Base-by-base conservation (phyloP, 2,888 invertebrate genomes). In the Patella ulyssiponensis region DNA sequence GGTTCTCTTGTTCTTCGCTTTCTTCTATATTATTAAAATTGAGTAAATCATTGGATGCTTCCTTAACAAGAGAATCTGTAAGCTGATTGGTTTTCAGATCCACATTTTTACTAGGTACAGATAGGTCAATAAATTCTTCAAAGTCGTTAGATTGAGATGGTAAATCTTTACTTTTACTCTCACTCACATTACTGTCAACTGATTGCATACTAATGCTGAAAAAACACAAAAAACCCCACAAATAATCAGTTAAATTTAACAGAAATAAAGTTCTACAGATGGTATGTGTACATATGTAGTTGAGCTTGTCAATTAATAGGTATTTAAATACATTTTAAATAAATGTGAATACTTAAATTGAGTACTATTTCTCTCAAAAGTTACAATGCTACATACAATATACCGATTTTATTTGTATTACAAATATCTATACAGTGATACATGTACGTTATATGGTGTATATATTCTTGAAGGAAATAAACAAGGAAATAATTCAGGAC, bases 41-140 rank as follows among this genome's bases (percentile, higher is more conserved):
- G 69, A 86, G 79, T 53, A 86, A 79, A 73, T 88, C 87, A 27
- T 85, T 85, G 27, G 81, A 78, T 71, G 76, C 80, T 64, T 72
- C 81, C 9, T 44, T 44, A 44, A 44, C 44, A 44, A 44, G 44
- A 44, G 44, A 44, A 44, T 44, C 44, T 54, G 74, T 54, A 76
- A 80, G 81, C 69, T 82, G 82, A 27, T 64, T 70, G 33, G 80
- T 75, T 71, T 82, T 82, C 52, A 81, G 71, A 51, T 81, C 79
- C 71, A 84, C 77, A 70, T 83, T 80, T 79, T 83, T 84, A 79
- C 86, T 87, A 77, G 83, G 85, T 73, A 82, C 79, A 72, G 86
- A 83, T 78, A 89, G 82, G 82, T 88, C 87, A 72, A 89, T 88
- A 74, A 87, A 80, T 78, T 88, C 87, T 81, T 88, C 88, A 80